These are phyloP conservation scores for Nephrocerus scutellatus DNA, from an alignment of 2,888 invertebrate species.

Conservation along the genomic window DNA sequence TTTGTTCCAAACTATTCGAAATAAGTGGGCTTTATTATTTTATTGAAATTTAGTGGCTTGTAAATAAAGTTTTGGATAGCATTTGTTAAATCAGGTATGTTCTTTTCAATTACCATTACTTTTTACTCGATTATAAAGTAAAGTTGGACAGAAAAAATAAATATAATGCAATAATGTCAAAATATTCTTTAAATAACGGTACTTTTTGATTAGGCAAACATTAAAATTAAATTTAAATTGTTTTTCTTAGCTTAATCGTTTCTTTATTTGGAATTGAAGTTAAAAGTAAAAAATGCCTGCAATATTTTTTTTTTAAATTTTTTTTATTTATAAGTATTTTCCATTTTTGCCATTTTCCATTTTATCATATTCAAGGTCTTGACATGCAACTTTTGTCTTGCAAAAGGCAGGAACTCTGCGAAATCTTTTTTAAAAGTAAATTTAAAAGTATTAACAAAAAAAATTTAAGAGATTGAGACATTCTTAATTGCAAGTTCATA, in stretches of 20 bases:
- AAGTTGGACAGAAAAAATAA: neutral
- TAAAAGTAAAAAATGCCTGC: too few relatives aligned
- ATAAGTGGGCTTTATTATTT: too few relatives aligned
- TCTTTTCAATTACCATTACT: neutral
- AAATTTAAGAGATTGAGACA: constrained; percentile 6
- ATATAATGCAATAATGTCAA: neutral
- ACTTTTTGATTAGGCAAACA: too few relatives aligned
- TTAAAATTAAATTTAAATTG: too few relatives aligned
- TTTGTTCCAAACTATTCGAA: constrained; percentile 1
- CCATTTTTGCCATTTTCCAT: neutral
- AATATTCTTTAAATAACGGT: too few relatives aligned
- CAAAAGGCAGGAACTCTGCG: too few relatives aligned
- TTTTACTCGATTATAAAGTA: constrained; percentile 1
- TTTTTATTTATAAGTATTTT: neutral
- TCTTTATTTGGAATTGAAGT: too few relatives aligned
- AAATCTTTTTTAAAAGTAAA: too few relatives aligned
- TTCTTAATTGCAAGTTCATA: neutral
- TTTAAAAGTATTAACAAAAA: constrained; percentile 4
- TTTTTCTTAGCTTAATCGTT: too few relatives aligned
- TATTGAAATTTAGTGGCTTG: neutral
- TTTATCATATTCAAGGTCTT: constrained; percentile 2
- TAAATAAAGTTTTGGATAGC: neutral
- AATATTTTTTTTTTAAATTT: too few relatives aligned
- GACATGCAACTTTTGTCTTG: constrained; percentile 2
- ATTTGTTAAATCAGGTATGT: constrained; percentile 3